A percentile compares a stretch with the other conserved stretches of the same genome.
Conservation (phyloP, 1,140 invertebrate species). For the Condylostylus longicornis region DNA sequence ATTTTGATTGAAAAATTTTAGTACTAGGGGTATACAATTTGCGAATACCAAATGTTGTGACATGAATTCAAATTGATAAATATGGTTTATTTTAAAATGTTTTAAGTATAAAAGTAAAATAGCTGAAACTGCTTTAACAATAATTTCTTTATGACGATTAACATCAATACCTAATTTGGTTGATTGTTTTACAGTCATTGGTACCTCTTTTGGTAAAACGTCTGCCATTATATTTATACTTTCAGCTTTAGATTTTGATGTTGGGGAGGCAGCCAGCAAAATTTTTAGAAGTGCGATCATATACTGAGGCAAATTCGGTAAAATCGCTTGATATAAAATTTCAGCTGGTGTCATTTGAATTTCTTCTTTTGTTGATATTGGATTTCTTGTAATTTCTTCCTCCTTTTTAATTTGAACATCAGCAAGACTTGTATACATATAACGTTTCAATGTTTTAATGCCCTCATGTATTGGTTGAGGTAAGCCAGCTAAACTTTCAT, state of each 20-base stretch:
- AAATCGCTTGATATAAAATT: slow-evolving; percentile 77
- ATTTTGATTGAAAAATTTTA: slow-evolving; percentile 99
- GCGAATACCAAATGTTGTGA: slow-evolving; percentile 98
- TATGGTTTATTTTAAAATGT: slow-evolving; percentile 98
- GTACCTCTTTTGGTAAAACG: slow-evolving; percentile 92
- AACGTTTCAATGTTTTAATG: slow-evolving; percentile 72
- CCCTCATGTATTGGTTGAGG: slow-evolving; percentile 92
- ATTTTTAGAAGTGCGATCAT: slow-evolving; percentile 97
- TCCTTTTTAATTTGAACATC: slow-evolving; percentile 73
- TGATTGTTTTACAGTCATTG: slow-evolving; percentile 91
- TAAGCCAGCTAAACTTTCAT: slow-evolving; percentile 76
- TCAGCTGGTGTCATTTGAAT: slow-evolving; percentile 68
- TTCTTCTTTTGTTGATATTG: slow-evolving; percentile 59
- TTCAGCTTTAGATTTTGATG: slow-evolving; percentile 94
- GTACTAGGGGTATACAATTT: slow-evolving; percentile 94
- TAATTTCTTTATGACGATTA: slow-evolving; percentile 96
- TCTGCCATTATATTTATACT: slow-evolving; percentile 98
- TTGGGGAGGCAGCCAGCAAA: slow-evolving; percentile 89
- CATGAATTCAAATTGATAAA: slow-evolving; percentile 99
- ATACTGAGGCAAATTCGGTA: slow-evolving; percentile 87
- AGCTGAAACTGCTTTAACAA: slow-evolving; percentile 94
- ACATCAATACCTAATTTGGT: slow-evolving; percentile 95
- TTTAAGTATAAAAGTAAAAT: slow-evolving; percentile 87
- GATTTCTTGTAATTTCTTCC: slow-evolving; percentile 64
- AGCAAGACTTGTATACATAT: slow-evolving; percentile 69